Conservation (phyloP, 2,888 invertebrate species). For the Strigamia crassipes region DNA sequence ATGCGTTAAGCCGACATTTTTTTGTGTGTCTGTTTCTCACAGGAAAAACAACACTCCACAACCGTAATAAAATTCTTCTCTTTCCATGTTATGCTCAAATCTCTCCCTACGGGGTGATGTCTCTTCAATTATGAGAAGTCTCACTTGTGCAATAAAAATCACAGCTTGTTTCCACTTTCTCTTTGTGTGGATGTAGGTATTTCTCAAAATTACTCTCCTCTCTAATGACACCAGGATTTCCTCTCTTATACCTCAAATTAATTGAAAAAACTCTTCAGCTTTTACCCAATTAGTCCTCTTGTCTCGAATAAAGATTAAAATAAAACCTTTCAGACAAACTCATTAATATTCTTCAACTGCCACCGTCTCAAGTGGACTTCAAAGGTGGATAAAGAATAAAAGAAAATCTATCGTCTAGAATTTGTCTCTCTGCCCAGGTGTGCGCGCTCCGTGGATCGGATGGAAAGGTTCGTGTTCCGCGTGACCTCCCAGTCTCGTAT, state of each 20-base stretch:
- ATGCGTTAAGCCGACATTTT: conserved; percentile 29
- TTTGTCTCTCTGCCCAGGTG: too few relatives aligned
- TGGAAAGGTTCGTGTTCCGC: too few relatives aligned
- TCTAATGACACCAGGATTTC: conserved; percentile 31
- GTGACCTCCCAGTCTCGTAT: too few relatives aligned
- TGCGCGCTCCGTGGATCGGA: too few relatives aligned
- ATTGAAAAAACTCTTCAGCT: conserved; percentile 28
- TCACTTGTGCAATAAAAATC: conserved; percentile 32
- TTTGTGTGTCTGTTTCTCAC: neutral
- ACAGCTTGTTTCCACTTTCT: conserved; percentile 34
- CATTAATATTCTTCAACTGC: neutral
- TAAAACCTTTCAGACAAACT: neutral
- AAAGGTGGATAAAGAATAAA: neutral
- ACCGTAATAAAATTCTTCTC: conserved; percentile 31
- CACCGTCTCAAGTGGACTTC: neutral
- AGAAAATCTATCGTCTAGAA: too few relatives aligned
- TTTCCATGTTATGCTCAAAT: conserved; percentile 35
- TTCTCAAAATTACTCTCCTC: conserved; percentile 19
- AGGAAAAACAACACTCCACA: conserved; percentile 31
- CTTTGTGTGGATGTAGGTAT: conserved; percentile 31
- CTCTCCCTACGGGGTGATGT: conserved; percentile 28
- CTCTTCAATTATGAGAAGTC: conserved; percentile 35
- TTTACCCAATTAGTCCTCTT: conserved; percentile 24
- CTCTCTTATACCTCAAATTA: conserved; percentile 28
- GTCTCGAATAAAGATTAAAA: neutral